Conservation (phyloP, 2,888 invertebrate species). For the Heliconius aoede region DNA sequence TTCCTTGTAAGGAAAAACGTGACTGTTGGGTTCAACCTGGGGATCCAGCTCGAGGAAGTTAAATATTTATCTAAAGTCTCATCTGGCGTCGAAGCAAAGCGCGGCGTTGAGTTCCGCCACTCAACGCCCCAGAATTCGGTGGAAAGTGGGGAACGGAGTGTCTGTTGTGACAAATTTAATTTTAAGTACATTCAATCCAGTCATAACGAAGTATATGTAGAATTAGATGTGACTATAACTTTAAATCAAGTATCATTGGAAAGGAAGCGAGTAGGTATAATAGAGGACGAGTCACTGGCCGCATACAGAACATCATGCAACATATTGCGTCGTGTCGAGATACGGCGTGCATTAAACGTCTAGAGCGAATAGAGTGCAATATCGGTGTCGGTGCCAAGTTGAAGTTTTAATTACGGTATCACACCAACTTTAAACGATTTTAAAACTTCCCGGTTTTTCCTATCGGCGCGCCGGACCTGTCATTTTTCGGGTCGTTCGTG, state of each 20-base stretch:
- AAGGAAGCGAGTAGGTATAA: constrained; percentile 40
- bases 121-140: too few species aligned
- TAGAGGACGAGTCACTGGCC: constrained; percentile 32
- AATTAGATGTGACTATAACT: constrained; percentile 25
- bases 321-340: constrained; percentile 40
- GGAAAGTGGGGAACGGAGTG: too few species aligned
- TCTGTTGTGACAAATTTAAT: too few species aligned
- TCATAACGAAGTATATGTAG: background rate
- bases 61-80: too few species aligned
- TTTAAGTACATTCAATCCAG: background rate
- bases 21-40: too few species aligned
- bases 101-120: too few species aligned
- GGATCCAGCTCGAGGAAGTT: too few species aligned
- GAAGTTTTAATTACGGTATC: constrained; percentile 43
- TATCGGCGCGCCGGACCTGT: constrained; percentile 31
- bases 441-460: constrained; percentile 28
- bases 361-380: constrained; percentile 36
- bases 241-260: constrained; percentile 38
- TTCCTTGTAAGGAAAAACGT: too few species aligned
- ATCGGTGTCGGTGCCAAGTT: constrained; percentile 33
- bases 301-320: constrained; percentile 40
- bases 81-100: too few species aligned
- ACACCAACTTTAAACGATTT: constrained; percentile 35
- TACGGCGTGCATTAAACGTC: constrained; percentile 32
- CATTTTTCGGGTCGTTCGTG: constrained; percentile 26